These are phyloP conservation scores for Tortricodes alternella DNA, from an alignment of 2,888 invertebrate species.

Conservation along the genomic window DNA sequence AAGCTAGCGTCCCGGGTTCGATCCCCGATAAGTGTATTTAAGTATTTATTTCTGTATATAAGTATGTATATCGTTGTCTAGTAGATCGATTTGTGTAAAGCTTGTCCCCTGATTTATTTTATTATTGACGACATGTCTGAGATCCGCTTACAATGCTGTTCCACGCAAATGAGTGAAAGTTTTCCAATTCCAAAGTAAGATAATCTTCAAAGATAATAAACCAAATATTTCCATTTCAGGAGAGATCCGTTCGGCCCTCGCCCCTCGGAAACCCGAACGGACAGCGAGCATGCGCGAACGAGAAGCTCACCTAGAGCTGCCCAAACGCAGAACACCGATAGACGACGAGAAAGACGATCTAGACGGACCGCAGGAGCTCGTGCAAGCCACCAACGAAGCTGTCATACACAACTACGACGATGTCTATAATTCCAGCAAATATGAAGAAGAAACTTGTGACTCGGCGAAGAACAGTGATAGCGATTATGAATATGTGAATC, in stretches of 20 bases:
- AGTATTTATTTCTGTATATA: no score
- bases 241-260: constrained; percentile 91
- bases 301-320: constrained; percentile 85
- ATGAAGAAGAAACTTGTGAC: constrained; percentile 72
- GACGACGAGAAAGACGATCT: constrained; percentile 81
- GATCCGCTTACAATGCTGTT: no score
- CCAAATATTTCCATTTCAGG: constrained; percentile 71
- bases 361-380: constrained; percentile 67
- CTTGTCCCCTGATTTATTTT: no score
- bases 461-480: constrained; percentile 82
- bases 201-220: not conserved
- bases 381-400: constrained; percentile 74
- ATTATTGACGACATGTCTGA: no score
- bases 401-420: constrained; percentile 78
- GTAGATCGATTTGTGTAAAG: no score
- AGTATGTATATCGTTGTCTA: no score
- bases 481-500: constrained; percentile 85
- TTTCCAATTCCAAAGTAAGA: not conserved
- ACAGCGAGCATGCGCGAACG: constrained; percentile 93
- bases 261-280: constrained; percentile 92
- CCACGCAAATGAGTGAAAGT: no score
- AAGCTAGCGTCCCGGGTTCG: no score
- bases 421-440: constrained; percentile 73
- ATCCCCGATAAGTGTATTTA: no score
- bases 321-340: constrained; percentile 74